Percentiles rank a stretch among this genome's conserved stretches.
Evolutionary conservation across 2,888 invertebrate genomes (phyloP).

Genomic region (Dryobotodes eremita): DNA sequence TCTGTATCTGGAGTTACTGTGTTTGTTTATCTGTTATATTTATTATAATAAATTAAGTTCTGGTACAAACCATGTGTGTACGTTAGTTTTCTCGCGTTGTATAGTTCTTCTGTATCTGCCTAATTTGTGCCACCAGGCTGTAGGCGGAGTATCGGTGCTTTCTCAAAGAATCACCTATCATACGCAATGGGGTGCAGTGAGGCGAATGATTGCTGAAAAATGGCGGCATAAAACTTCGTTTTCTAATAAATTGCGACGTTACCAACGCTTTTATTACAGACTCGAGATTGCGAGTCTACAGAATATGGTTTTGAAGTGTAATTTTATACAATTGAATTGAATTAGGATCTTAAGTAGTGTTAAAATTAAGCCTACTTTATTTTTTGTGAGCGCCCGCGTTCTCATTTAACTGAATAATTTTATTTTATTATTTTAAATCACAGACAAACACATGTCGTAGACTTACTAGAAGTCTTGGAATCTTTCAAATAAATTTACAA

Average conservation of each 20-base stretch:
- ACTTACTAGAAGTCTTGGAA: not conserved
- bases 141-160: slow-evolving; percentile 42
- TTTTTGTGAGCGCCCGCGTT: slow-evolving; percentile 5
- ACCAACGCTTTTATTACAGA: slow-evolving; percentile 69
- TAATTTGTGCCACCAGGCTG: not conserved
- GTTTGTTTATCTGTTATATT: no score
- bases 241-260: slow-evolving; percentile 75
- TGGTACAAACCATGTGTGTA: no score
- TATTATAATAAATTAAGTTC: no score
- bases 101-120: slow-evolving; percentile 5
- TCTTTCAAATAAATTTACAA: not conserved
- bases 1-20: no score
- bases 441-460: not conserved
- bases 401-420: not conserved
- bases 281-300: slow-evolving; percentile 47
- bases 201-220: slow-evolving; percentile 82
- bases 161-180: slow-evolving; percentile 69
- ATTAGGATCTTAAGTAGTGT: slow-evolving; percentile 48
- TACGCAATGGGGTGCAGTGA: slow-evolving; percentile 81
- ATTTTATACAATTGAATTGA: slow-evolving; percentile 61
- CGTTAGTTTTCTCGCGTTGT: not conserved
- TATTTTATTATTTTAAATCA: not conserved
- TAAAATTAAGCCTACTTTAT: slow-evolving; percentile 33
- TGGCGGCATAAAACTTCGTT: slow-evolving; percentile 77
- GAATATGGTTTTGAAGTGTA: slow-evolving; percentile 52